Base-by-base conservation (phyloP, 2,888 invertebrate genomes). In the Meta bourneti region DNA sequence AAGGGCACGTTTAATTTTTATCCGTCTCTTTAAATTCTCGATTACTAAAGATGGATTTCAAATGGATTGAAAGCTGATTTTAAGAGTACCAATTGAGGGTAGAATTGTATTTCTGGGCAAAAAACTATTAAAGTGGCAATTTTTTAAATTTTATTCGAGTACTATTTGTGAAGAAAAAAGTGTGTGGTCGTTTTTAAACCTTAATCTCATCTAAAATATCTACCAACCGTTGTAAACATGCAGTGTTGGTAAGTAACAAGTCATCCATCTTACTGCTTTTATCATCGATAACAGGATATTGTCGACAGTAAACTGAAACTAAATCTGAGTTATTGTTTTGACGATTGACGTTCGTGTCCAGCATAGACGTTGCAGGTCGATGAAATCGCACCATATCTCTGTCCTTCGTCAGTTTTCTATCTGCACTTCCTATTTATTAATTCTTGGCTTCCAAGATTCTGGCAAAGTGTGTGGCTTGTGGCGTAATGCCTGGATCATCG, bases 401-500 rank as follows among this genome's bases (percentile, higher is more conserved):
- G 79, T 49, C 88, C 75, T 81, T 88, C 81, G 49, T 61, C 88
- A 81, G 19, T 13, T 49, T 20, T 88, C 88, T 19, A 51, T 88
- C 81, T 49, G 52, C 88, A 74, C 81, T 81, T 88, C 61, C 74
- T 20, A 20, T 80, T 54, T 20, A 74, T 81, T 69, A 48, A 75
- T 61, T 54, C 80, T 61, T 75, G 72, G 9, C 54, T 90, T 90
- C 84, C 72, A 71, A 9, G 89, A 79, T 78, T n/a, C 61, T 51
- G 16, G 52, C 82, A 51, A 11, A 82, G 89, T 84, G 84, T 90
- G 72, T 72, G 89, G 89, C 77, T 89, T 81, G 70, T 83, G 83
- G 83, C 82, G 89, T 77, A 89, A 89, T 51, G 49, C 54, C 19
- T 89, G 82, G 82, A 90, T 19, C 89, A 84, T 83, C 71, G 77